Evolutionary conservation across 35 echinoderm and acorn worm genomes (phyloP), one percentile per base, ranked within the genome.

Genomic region (Apostichopus japonicus): DNA sequence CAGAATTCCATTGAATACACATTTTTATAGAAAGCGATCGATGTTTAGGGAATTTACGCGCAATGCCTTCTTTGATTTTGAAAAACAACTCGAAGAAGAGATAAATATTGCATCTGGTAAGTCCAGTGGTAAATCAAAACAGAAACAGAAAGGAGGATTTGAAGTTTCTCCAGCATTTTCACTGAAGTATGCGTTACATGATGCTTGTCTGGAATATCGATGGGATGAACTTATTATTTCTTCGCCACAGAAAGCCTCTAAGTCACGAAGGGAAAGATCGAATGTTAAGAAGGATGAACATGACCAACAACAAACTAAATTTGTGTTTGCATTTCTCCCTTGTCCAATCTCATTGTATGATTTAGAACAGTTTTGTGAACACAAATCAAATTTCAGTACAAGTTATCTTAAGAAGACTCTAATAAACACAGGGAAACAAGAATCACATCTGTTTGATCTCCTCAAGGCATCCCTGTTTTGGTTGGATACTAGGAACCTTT

Each of bases 81-180:
- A 89, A 73, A 89, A 73, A 23, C 86, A 89, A 63, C 44, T 89
- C 27, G 61, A 73, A 44, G 61, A 89, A 63, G 86, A 89, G 63
- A 72, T 89, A 11, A 24, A 24, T 51, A 56, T 24, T 19, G 23
- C 15, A 82, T 6, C 86, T 72, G 86, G 86, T 11, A 89, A 72
- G 44, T 6, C 19, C 27, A 82, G 23, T 33, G 8, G 24, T 51
- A 87, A 87, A 63, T 27, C 62, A 53, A 89, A 89, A n/a, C 86
- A 89, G 8, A 87, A 87, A 61, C 53, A 87, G 54, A 89, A 73
- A 25, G 17, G 17, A 15, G 63, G 61, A 65, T 58, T 56, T 59
- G 86, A 89, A 89, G 67, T 89, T 8, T 89, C 86, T 51, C 44
- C 86, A 72, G 86, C 86, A 11, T 89, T 89, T 89, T 89, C 86